phyloP scores from a whole-genome alignment of 2,888 invertebrate species.

The Tridacna gigas region DNA sequence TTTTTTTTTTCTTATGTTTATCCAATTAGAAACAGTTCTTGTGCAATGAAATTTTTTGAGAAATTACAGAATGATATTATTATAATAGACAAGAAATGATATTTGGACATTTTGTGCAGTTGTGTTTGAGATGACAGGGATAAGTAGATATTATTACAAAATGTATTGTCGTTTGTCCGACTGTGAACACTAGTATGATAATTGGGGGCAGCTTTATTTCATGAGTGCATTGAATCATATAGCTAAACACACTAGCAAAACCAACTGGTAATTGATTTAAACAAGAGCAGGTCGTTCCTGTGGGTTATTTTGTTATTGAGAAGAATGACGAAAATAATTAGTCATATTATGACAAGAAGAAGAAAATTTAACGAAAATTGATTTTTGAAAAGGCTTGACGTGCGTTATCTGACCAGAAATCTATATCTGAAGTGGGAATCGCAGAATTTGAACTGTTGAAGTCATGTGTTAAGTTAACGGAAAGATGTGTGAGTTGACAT shows the following conservation, averaged over 20 bases:
- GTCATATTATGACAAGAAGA: slow-evolving; percentile 43
- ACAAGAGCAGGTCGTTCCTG: slow-evolving; percentile 49
- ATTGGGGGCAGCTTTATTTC: slow-evolving; percentile 6
- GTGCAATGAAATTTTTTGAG: no score
- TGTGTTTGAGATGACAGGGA: background rate
- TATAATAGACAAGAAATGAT: no score
- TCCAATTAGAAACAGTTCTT: no score
- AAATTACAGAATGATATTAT: no score
- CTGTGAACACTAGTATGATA: slow-evolving; percentile 20
- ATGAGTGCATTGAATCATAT: slow-evolving; percentile 8
- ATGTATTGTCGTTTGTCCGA: slow-evolving; percentile 13
- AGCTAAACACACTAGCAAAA: background rate
- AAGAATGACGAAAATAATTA: slow-evolving; percentile 57
- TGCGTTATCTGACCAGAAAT: slow-evolving; percentile 29
- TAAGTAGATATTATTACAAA: slow-evolving; percentile 9
- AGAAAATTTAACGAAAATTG: slow-evolving; percentile 49
- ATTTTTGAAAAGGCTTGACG: slow-evolving; percentile 45
- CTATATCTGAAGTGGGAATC: slow-evolving; percentile 12
- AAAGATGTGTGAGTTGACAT: slow-evolving; percentile 20
- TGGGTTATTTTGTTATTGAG: slow-evolving; percentile 43
- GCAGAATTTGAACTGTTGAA: slow-evolving; percentile 15
- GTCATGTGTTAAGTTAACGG: slow-evolving; percentile 24
- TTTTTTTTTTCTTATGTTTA: no score
- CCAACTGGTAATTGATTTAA: slow-evolving; percentile 54
- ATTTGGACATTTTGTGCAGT: no score